A percentile compares a stretch with the other conserved stretches of the same genome.
phyloP scores from a whole-genome alignment of 2,797 vertebrate genomes.

The Enteromius trimaculatus region DNA sequence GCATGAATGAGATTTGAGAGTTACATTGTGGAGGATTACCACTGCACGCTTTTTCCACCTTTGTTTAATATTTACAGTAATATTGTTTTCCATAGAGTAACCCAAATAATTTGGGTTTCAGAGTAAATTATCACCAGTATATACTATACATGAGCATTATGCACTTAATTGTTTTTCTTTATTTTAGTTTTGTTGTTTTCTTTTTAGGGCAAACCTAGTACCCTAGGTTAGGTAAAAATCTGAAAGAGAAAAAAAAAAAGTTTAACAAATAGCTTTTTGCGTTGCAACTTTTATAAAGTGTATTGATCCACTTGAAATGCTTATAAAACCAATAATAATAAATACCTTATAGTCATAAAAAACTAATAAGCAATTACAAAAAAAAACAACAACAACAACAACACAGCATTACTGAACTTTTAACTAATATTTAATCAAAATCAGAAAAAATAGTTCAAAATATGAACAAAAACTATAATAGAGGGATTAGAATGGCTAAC shows the following conservation, averaged over 20 bases:
- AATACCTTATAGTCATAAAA: background rate
- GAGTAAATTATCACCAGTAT: background rate
- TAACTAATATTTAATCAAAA: background rate
- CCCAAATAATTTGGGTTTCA: background rate
- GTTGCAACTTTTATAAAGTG: too few relatives aligned
- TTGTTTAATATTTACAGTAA: background rate
- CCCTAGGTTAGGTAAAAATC: too few relatives aligned
- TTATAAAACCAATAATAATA: background rate
- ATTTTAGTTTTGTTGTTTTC: background rate
- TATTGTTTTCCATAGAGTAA: background rate
- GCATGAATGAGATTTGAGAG: background rate
- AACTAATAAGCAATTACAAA: too few relatives aligned
- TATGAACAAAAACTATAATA: background rate
- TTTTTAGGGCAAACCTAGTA: background rate
- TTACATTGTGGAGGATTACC: background rate
- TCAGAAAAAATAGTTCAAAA: background rate
- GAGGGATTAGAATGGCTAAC: background rate
- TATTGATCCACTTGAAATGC: too few relatives aligned
- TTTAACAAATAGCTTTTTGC: too few relatives aligned
- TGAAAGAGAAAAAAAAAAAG: too few relatives aligned
- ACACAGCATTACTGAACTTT: background rate
- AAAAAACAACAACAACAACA: background rate
- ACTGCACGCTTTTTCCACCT: background rate
- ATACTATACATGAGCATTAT: background rate
- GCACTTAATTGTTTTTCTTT: background rate